A percentile compares a stretch with the other conserved stretches of the same genome.
These are phyloP conservation scores for Leptinotarsa undecemlineata DNA, from an alignment of 1,140 invertebrate species.

Conservation along the genomic window DNA sequence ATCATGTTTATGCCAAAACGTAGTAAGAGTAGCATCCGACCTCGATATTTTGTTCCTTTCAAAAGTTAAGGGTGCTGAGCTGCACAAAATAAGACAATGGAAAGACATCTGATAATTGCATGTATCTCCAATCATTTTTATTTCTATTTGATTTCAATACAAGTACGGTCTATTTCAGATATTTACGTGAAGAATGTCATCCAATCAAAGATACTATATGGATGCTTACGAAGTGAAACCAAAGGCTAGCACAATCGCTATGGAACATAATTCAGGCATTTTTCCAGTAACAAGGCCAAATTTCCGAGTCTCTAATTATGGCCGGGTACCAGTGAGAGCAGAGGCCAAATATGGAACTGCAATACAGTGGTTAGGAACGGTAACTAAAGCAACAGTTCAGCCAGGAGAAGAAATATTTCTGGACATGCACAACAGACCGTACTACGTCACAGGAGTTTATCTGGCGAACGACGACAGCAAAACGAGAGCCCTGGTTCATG, in stretches of 20 bases:
- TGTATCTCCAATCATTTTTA: too few species aligned
- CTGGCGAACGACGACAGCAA: neutral
- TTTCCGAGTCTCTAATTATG: neutral
- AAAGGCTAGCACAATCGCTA: neutral
- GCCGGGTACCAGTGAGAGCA: neutral
- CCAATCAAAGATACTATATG: neutral
- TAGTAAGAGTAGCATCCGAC: too few species aligned
- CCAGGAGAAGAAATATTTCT: neutral
- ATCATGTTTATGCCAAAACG: too few species aligned
- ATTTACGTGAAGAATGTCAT: neutral
- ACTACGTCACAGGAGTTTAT: neutral
- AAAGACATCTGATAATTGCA: too few species aligned
- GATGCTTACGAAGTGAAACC: neutral
- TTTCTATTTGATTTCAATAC: too few species aligned
- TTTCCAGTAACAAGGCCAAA: neutral
- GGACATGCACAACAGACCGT: neutral
- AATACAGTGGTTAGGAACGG: neutral
- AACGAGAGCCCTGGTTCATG: neutral
- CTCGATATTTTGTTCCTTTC: too few species aligned
- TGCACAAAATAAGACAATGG: too few species aligned
- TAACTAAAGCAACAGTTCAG: neutral
- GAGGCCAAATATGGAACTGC: neutral
- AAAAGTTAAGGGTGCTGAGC: too few species aligned
- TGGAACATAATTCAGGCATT: neutral
- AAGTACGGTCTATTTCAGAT: too few species aligned